Conservation (phyloP, 2,888 invertebrate species). For the Amphipoea oculea region DNA sequence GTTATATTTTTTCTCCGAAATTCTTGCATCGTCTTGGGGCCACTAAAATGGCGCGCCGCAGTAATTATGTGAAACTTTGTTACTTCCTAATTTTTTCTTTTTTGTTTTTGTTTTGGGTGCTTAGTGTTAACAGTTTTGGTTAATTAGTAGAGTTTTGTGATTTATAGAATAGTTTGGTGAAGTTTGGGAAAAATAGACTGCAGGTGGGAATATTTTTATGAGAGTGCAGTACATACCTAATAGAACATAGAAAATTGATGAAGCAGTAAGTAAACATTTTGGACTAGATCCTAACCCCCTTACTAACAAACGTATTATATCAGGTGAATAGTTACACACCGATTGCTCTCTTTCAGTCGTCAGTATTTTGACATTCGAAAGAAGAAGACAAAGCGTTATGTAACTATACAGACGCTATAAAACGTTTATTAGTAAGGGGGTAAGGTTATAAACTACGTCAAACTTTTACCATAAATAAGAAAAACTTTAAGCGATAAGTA, state of each 20-base stretch:
- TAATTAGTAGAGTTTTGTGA: conserved; percentile 57
- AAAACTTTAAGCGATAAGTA: neutral
- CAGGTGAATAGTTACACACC: too few relatives aligned
- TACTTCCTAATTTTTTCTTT: conserved; percentile 41
- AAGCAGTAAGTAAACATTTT: neutral
- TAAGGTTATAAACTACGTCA: neutral
- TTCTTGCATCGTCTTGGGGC: conserved; percentile 46
- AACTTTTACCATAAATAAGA: neutral
- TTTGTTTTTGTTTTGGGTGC: conserved; percentile 29
- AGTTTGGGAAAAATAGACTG: neutral
- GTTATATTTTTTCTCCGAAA: conserved; percentile 39
- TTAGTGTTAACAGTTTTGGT: conserved; percentile 49
- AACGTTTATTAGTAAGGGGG: too few relatives aligned
- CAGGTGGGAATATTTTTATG: neutral
- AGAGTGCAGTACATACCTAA: neutral
- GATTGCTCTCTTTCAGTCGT: too few relatives aligned
- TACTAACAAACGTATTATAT: too few relatives aligned
- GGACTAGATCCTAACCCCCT: too few relatives aligned
- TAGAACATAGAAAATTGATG: neutral
- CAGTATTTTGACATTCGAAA: too few relatives aligned
- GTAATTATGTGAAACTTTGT: conserved; percentile 60
- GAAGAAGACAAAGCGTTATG: too few relatives aligned
- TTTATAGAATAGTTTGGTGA: conserved; percentile 26
- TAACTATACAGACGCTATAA: too few relatives aligned
- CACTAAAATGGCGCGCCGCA: conserved; percentile 48